Evolutionary conservation across 2,797 vertebrate species (phyloP), one percentile per base, ranked within the genome.

Genomic region (Naso thynnoides): DNA sequence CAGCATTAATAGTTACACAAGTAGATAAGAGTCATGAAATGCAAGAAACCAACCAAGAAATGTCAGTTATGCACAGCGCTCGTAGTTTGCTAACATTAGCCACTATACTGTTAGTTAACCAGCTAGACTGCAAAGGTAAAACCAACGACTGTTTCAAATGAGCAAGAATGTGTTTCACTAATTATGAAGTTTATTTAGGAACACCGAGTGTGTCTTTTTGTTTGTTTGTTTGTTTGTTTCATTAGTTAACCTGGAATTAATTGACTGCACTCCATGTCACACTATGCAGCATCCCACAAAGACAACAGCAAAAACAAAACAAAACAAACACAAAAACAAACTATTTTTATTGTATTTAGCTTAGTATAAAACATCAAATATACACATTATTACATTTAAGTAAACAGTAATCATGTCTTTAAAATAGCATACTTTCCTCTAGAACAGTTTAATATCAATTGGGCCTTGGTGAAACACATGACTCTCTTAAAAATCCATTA

Each of bases 301-400:
- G 26, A 39, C 19, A 24, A 67, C 47, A 31, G 26, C 0, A 44
- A 68, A 65, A 81, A 72, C 56, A 47, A n/a, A n/a, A n/a, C n/a
- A n/a, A n/a, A n/a, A n/a, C n/a, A n/a, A n/a, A n/a, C n/a, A n/a
- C n/a, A n/a, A n/a, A n/a, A n/a, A n/a, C n/a, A n/a, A n/a, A n/a
- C n/a, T n/a, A n/a, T n/a, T 63, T 90, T 81, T 77, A 86, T 81
- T 88, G n/a, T 21, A 38, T 85, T 90, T 82, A 68, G 33, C 33
- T 10, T 36, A 8, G 52, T 85, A 70, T 64, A 79, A 86, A 86
- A 79, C 54, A 86, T 77, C 61, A 88, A 85, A 91, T 89, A 83
- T 89, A 88, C 81, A 89, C 31, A 82, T 89, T 64, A 78, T 71
- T 88, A 66, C 77, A 84, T 60, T 76, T 41, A 49, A 49, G 59